A percentile compares a stretch with the other conserved stretches of the same genome.
Conservation (phyloP, 2,888 invertebrate species). For the Pandemis cinnamomeana region DNA sequence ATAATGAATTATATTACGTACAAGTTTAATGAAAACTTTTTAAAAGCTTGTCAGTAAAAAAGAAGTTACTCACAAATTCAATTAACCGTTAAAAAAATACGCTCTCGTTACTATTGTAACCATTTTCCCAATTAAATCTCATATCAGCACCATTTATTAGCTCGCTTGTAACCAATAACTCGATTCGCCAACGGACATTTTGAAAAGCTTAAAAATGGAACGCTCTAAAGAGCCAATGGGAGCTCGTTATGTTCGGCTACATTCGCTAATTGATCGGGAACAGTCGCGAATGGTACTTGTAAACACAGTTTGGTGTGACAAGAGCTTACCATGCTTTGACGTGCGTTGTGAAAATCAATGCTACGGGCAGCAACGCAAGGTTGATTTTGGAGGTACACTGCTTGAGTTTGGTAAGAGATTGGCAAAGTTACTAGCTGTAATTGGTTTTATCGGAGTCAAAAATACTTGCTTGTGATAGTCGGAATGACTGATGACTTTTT, state of each 20-base stretch:
- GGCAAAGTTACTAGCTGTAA: background rate
- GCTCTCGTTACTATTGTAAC: background rate
- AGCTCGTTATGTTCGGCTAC: slow-evolving; percentile 20
- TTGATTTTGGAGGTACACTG: slow-evolving; percentile 1
- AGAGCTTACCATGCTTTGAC: background rate
- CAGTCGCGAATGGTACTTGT: slow-evolving; percentile 24
- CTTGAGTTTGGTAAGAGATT: background rate
- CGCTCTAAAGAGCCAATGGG: slow-evolving; percentile 21
- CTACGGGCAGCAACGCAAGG: background rate
- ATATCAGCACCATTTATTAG: background rate
- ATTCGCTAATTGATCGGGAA: slow-evolving; percentile 31
- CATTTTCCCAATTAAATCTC: background rate
- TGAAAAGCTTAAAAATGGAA: slow-evolving; percentile 30
- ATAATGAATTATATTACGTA: too few relatives aligned
- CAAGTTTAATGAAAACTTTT: too few relatives aligned
- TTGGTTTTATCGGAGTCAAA: slow-evolving; percentile 38
- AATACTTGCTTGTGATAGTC: slow-evolving; percentile 22
- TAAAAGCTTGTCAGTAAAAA: too few relatives aligned
- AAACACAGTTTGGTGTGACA: background rate
- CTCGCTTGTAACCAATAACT: slow-evolving; percentile 5
- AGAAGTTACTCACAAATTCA: too few relatives aligned
- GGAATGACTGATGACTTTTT: slow-evolving; percentile 18
- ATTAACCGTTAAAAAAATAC: background rate
- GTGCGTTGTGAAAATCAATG: background rate
- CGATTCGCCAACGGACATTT: slow-evolving; percentile 4